Conservation (phyloP, 1,140 invertebrate genomes). For the Tribolium castaneum region DNA sequence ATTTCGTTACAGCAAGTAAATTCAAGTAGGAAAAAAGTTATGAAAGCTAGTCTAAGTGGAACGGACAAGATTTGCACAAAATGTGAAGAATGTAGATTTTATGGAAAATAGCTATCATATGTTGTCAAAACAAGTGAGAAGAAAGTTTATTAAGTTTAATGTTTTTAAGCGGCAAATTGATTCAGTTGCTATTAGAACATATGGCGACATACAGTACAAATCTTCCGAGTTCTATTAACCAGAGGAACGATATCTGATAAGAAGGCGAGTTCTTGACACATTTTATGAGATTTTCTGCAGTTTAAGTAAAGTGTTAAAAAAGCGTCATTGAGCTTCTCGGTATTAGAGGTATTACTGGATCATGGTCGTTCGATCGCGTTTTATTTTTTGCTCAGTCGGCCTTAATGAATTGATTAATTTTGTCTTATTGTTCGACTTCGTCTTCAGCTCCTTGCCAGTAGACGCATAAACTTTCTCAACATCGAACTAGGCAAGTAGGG, state of each 20-base stretch:
- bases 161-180: neutral
- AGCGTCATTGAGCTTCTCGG: neutral
- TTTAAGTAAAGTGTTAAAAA: neutral
- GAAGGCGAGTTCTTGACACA: neutral
- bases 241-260: neutral
- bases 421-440: constrained; percentile 19
- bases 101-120: neutral
- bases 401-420: constrained; percentile 35
- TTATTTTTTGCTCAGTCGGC: neutral
- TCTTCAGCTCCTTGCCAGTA: neutral
- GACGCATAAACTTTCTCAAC: constrained; percentile 13
- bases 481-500: constrained; percentile 31
- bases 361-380: constrained; percentile 11
- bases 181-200: neutral
- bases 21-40: neutral
- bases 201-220: neutral
- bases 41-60: neutral
- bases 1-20: neutral
- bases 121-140: neutral
- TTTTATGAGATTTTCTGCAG: neutral
- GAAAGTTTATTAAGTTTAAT: neutral
- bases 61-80: neutral
- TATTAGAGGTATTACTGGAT: constrained; percentile 6
- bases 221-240: neutral
- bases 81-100: neutral